Evolutionary conservation across 2,113 vertebrate species (phyloP).

Genomic region (Gasterosteus aculeatus): DNA sequence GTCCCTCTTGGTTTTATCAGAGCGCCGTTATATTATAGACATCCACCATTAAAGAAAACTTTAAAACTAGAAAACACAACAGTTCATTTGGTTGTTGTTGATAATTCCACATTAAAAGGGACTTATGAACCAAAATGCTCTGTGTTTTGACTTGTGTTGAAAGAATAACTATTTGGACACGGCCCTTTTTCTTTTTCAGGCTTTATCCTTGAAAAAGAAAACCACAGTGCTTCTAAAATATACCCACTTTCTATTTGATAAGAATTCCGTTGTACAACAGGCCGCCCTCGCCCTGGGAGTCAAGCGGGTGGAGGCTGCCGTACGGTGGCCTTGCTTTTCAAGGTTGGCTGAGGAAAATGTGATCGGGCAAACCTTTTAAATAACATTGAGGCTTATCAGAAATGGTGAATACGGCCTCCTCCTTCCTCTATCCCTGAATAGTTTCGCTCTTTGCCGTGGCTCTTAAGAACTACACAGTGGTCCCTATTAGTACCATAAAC

Average conservation of each 20-base stretch:
- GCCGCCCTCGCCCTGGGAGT: not conserved
- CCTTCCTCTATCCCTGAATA: not conserved
- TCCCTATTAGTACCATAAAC: slow-evolving; percentile 2
- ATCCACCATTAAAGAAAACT: not conserved
- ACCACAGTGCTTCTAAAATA: not conserved
- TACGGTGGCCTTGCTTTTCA: slow-evolving; percentile 1
- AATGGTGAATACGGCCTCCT: slow-evolving; percentile 5
- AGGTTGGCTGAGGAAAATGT: slow-evolving; percentile 19
- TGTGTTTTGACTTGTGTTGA: not conserved
- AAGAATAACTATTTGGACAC: not conserved
- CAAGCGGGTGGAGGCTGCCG: slow-evolving; percentile 20
- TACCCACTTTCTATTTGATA: slow-evolving; percentile 7
- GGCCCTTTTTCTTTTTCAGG: not conserved
- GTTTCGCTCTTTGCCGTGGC: slow-evolving; percentile 11
- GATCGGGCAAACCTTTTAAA: slow-evolving; percentile 18
- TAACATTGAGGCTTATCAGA: slow-evolving; percentile 11
- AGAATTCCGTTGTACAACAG: slow-evolving; percentile 6
- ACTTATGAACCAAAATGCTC: not conserved
- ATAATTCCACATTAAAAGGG: not conserved
- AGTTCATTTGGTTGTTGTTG: not conserved
- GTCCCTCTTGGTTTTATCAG: not conserved
- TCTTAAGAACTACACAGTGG: not conserved
- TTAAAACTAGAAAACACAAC: too few species aligned
- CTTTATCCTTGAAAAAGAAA: not conserved
- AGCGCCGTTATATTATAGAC: not conserved